phyloP scores from a whole-genome alignment of 1,140 invertebrate species.

The Brachionus calyciflorus region DNA sequence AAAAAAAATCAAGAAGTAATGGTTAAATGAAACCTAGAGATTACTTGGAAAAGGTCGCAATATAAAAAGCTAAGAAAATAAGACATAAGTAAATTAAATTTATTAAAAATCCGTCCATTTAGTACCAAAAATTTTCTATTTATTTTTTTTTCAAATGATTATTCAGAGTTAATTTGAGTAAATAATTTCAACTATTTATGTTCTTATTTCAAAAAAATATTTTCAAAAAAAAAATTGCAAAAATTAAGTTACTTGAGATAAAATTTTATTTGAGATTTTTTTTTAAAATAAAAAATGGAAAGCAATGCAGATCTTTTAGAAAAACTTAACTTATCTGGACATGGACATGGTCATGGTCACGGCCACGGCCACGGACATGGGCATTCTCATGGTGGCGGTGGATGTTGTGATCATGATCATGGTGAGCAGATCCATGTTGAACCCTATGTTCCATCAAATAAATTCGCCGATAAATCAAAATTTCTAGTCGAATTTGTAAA shows the following conservation, averaged over 20 bases:
- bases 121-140: not conserved
- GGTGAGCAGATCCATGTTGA: not conserved
- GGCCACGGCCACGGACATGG: slow-evolving; percentile 33
- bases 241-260: slow-evolving; percentile 35
- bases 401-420: slow-evolving; percentile 22
- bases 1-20: not conserved
- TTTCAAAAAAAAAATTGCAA: slow-evolving; percentile 3
- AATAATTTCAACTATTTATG: no score
- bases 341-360: slow-evolving; percentile 25
- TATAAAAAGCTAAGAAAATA: not conserved
- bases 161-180: no score
- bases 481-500: slow-evolving; percentile 33
- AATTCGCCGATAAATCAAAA: slow-evolving; percentile 16
- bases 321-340: not conserved
- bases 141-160: no score
- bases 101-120: slow-evolving; percentile 21
- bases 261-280: not conserved
- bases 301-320: not conserved
- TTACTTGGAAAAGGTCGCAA: not conserved
- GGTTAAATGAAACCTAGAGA: not conserved
- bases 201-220: not conserved
- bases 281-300: not conserved
- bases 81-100: not conserved
- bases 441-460: slow-evolving; percentile 15
- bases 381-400: not conserved